Percentiles rank a stretch among this genome's conserved stretches.
These are phyloP conservation scores for Melopsittacus undulatus DNA, from an alignment of 2,797 vertebrate genomes.

Conservation along the genomic window DNA sequence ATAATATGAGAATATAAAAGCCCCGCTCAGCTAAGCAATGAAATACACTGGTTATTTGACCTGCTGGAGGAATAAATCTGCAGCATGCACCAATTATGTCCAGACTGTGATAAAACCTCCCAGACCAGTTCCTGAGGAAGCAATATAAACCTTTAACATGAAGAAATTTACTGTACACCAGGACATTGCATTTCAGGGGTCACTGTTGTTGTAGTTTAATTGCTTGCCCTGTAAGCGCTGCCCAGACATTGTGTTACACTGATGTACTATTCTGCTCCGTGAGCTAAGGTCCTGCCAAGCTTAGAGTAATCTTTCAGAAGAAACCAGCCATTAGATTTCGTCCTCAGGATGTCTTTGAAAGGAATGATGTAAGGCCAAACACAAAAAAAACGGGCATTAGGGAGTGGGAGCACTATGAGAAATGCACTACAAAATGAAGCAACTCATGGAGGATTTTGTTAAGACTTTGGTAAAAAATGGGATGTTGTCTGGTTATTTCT, in stretches of 20 bases:
- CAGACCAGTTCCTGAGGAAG: conserved; percentile 27
- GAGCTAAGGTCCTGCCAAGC: conserved; percentile 4
- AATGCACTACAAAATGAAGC: neutral
- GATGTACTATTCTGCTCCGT: neutral
- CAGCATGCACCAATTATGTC: conserved; percentile 19
- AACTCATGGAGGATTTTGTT: neutral
- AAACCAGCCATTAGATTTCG: neutral
- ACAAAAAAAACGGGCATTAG: neutral
- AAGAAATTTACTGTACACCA: conserved; percentile 9
- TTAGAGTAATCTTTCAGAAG: neutral
- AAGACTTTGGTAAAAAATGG: neutral
- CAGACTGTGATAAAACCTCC: conserved; percentile 11
- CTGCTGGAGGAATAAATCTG: conserved; percentile 69
- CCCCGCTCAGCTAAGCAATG: conserved; percentile 5
- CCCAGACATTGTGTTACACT: neutral
- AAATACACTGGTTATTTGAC: conserved; percentile 68
- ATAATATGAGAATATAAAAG: conserved; percentile 65
- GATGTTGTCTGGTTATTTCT: neutral
- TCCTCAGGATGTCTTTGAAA: conserved; percentile 23
- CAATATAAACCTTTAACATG: conserved; percentile 28
- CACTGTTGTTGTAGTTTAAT: conserved; percentile 23
- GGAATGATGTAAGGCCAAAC: conserved; percentile 2
- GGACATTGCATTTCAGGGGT: conserved; percentile 26
- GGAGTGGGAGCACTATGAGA: neutral
- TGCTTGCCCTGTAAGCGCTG: conserved; percentile 42